Conservation (phyloP, 1,140 invertebrate species). For the Lordiphosa mommai region DNA sequence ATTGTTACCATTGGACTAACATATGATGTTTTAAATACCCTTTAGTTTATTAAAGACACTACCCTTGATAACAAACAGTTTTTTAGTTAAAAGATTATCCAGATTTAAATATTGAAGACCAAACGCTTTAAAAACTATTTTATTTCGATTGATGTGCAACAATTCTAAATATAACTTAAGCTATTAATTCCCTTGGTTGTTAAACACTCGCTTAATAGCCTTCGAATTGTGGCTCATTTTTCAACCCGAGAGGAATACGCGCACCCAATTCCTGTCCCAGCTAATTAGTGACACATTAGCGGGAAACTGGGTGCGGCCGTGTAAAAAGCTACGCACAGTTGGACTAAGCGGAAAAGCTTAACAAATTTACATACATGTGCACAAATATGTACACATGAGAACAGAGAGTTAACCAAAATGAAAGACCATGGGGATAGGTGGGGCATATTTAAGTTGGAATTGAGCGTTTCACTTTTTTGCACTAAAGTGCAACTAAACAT, state of each 20-base stretch:
- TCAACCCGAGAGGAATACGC: slow-evolving; percentile 5
- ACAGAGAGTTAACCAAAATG: slow-evolving; percentile 15
- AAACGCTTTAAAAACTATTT: too few species aligned
- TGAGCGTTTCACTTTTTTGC: slow-evolving; percentile 26
- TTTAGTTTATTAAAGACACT: too few species aligned
- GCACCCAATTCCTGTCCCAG: slow-evolving; percentile 8
- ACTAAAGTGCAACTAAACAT: neutral
- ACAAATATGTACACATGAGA: neutral
- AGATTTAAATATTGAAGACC: too few species aligned
- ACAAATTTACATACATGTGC: slow-evolving; percentile 39
- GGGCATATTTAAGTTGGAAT: neutral
- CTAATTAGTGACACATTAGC: slow-evolving; percentile 68
- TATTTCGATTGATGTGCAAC: neutral
- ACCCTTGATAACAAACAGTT: too few species aligned
- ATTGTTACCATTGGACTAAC: too few species aligned
- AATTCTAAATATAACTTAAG: slow-evolving; percentile 9
- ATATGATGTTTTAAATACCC: too few species aligned
- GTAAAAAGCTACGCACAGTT: slow-evolving; percentile 39
- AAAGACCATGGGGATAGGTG: neutral
- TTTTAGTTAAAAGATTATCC: too few species aligned
- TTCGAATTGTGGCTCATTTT: slow-evolving; percentile 32
- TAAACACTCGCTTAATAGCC: slow-evolving; percentile 19
- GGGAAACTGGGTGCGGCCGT: slow-evolving; percentile 41
- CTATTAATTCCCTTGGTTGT: neutral
- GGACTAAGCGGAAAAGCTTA: slow-evolving; percentile 35